Conservation (phyloP, 2,888 invertebrate genomes). For the Melanostoma scalare region DNA sequence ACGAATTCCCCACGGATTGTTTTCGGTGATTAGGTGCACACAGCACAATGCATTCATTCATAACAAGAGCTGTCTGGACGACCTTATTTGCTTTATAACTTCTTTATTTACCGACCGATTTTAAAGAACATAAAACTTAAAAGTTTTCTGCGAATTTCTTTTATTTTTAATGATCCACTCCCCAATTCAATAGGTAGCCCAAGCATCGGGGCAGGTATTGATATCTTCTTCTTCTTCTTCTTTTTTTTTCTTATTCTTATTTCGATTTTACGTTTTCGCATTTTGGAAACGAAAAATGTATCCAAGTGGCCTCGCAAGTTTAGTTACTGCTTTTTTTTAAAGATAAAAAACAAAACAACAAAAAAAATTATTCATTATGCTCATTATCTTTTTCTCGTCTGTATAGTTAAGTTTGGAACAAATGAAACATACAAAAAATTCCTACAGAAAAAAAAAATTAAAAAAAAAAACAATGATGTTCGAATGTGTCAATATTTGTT, state of each 20-base stretch:
- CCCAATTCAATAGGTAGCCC: conserved; percentile 39
- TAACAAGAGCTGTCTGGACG: conserved; percentile 66
- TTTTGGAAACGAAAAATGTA: conserved; percentile 3
- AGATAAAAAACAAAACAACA: too few species aligned
- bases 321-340: too few species aligned
- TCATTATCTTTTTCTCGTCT: too few species aligned
- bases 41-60: conserved; percentile 71
- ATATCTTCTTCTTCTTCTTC: conserved; percentile 9
- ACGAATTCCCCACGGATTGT: conserved; percentile 67
- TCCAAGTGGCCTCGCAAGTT: background rate
- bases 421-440: too few species aligned
- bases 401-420: too few species aligned
- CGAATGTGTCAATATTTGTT: too few species aligned
- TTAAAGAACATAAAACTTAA: conserved; percentile 65
- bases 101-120: conserved; percentile 70
- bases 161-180: conserved; percentile 62
- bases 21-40: conserved; percentile 68
- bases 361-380: too few species aligned
- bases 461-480: too few species aligned
- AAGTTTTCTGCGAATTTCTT: conserved; percentile 68
- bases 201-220: conserved; percentile 4
- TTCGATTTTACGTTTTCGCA: background rate
- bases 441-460: too few species aligned
- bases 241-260: too few species aligned
- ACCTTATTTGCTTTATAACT: conserved; percentile 68